Evolutionary conservation across 2,797 vertebrate species (phyloP).

Genomic region (Thunnus albacares): DNA sequence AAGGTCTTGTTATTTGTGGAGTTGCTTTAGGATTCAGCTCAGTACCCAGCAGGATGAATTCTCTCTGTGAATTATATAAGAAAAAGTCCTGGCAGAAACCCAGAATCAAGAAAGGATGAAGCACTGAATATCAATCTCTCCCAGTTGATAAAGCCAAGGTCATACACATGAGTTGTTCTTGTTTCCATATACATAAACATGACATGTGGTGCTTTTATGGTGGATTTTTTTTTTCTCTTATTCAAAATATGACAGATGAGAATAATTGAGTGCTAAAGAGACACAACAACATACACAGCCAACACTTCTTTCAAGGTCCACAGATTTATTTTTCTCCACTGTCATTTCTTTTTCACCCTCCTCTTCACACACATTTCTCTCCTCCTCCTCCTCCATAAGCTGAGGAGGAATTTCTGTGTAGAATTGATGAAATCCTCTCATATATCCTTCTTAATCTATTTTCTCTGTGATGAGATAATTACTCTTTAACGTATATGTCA

Average conservation of each 20-base stretch:
- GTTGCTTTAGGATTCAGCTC: slow-evolving; percentile 49
- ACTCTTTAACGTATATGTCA: slow-evolving; percentile 1
- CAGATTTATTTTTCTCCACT: slow-evolving; percentile 2
- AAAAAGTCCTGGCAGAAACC: slow-evolving; percentile 31
- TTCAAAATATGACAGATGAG: slow-evolving; percentile 4
- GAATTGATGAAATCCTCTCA: slow-evolving; percentile 15
- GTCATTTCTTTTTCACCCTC: slow-evolving; percentile 5
- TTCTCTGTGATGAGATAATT: slow-evolving; percentile 12
- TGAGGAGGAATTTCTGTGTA: not conserved
- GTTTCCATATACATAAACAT: slow-evolving; percentile 14
- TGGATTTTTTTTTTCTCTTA: slow-evolving; percentile 13
- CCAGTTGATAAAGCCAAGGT: slow-evolving; percentile 48
- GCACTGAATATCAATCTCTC: slow-evolving; percentile 55
- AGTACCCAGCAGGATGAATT: slow-evolving; percentile 28
- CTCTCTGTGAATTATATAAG: slow-evolving; percentile 42
- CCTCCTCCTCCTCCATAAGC: not conserved
- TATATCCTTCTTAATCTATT: not conserved
- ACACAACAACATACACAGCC: not conserved
- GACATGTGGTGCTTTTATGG: not conserved
- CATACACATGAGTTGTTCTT: slow-evolving; percentile 30
- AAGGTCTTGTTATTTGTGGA: slow-evolving; percentile 10
- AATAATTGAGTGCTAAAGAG: not conserved
- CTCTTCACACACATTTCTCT: not conserved
- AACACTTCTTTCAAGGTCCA: slow-evolving; percentile 12
- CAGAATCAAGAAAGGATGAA: slow-evolving; percentile 32